Percentiles rank a stretch among this genome's conserved stretches.
Evolutionary conservation across 2,888 invertebrate species (phyloP).

Genomic region (Antheraea yamamai): DNA sequence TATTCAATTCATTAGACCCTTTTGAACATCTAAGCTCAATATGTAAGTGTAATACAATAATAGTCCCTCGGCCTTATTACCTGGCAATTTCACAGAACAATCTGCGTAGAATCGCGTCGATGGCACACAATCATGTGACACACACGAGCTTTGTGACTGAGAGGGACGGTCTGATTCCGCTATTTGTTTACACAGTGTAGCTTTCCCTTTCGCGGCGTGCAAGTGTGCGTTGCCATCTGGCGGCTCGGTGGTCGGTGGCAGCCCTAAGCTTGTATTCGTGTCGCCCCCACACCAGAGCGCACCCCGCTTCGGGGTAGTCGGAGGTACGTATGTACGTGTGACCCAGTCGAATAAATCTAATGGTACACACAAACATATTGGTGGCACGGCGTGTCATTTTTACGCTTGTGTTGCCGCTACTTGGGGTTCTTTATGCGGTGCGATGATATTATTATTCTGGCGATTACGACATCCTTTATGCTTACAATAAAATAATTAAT

Average conservation of each 20-base stretch:
- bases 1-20: constrained; percentile 76
- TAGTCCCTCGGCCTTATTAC: constrained; percentile 79
- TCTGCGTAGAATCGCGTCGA: constrained; percentile 74
- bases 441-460: constrained; percentile 82
- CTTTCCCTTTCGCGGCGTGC: constrained; percentile 73
- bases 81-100: constrained; percentile 82
- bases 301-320: constrained; percentile 71
- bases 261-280: constrained; percentile 60
- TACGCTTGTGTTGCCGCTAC: constrained; percentile 80
- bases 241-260: constrained; percentile 62
- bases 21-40: constrained; percentile 70
- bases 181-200: constrained; percentile 81
- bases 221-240: constrained; percentile 78
- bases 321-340: constrained; percentile 63
- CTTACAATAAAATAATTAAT: constrained; percentile 82
- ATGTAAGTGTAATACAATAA: constrained; percentile 80
- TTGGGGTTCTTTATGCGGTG: constrained; percentile 79
- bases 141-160: constrained; percentile 71
- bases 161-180: constrained; percentile 72
- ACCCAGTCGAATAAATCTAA: constrained; percentile 82
- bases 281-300: constrained; percentile 67
- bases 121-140: constrained; percentile 75
- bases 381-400: constrained; percentile 76
- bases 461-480: constrained; percentile 82
- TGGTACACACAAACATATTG: constrained; percentile 81